Evolutionary conservation across 92 coral and sea anemone species (phyloP), one percentile per base, ranked within the genome.

Genomic region (Parazoanthus atlanticus): DNA sequence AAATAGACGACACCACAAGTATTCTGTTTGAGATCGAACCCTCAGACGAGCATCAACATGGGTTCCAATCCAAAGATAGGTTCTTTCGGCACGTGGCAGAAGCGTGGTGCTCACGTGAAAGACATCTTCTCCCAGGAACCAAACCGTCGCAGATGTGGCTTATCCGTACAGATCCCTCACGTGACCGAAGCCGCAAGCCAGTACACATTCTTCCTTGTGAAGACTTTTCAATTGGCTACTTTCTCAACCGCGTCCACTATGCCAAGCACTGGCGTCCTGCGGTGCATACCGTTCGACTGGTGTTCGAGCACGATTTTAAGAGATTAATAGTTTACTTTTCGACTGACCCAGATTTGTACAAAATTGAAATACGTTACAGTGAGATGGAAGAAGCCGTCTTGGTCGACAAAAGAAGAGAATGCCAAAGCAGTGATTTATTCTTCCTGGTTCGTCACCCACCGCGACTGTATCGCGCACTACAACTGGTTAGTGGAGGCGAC

Each of bases 291-390:
- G 85, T 93, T 26, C 95, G 94, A 49, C 81, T 97, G 26, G 76
- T 93, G 25, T 97, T 97, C 70, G 92, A 94, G 34, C 99, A 97
- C 85, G 99, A 97, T 76, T 91, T 97, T 5, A 94, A 93, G 54
- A 89, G 88, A 36, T 84, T 97, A 88, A 12, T 89, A 61, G 81
- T 97, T 58, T 88, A 78, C 46, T 94, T 90, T 86, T 83, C 93
- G 74, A n/a, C 90, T 47, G 86, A 3, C 15, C 78, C 75, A 0
- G 85, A 83, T 4, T 32, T 16, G 78, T 91, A 74, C 43, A 91
- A 88, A 82, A 71, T 93, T n/a, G 95, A 94, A 78, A 81, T 94
- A 58, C 92, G 91, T 25, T 97, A 97, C 94, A 90, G 89, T 28
- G 96, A 95, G 52, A 89, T 97, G n/a, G 90, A 83, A 25, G 94